Evolutionary conservation across 92 coral and sea anemone genomes (phyloP).

Genomic region (Parazoanthus atlanticus): DNA sequence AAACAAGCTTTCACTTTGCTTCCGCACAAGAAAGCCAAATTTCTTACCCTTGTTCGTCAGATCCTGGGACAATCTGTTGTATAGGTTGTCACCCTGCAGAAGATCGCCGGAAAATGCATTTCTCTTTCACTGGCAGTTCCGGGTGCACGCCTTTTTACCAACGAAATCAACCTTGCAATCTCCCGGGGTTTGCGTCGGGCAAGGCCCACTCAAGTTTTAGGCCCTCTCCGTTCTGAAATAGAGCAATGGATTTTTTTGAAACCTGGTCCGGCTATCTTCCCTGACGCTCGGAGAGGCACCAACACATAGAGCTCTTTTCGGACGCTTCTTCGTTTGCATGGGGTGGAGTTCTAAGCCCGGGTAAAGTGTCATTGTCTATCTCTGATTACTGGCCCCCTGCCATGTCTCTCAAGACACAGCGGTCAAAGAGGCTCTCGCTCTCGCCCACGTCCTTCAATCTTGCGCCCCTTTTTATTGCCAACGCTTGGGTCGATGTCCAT

Average conservation of each 20-base stretch:
- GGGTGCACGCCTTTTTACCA: neutral
- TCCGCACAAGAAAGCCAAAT: no score
- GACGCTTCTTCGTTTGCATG: conserved; percentile 53
- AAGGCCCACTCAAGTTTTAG: neutral
- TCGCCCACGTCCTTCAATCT: conserved; percentile 32
- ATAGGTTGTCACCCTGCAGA: neutral
- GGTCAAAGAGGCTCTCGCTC: conserved; percentile 13
- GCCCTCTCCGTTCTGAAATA: conserved; percentile 12
- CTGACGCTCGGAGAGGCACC: conserved; percentile 15
- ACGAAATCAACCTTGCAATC: conserved; percentile 52
- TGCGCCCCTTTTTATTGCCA: neutral
- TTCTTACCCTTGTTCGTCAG: no score
- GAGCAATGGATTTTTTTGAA: conserved; percentile 1
- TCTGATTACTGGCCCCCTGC: no score
- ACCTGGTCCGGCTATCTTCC: conserved; percentile 45
- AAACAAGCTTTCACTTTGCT: no score
- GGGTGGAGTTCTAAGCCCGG: conserved; percentile 37
- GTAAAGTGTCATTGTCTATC: no score
- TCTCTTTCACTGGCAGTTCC: neutral
- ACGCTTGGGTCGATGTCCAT: conserved; percentile 50
- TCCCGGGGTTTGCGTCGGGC: conserved; percentile 10
- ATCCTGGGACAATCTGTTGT: no score
- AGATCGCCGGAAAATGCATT: conserved; percentile 29
- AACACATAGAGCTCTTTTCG: conserved; percentile 3
- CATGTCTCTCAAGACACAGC: neutral